phyloP scores from a whole-genome alignment of 2,888 invertebrate genomes.

The Acleris sparsana region DNA sequence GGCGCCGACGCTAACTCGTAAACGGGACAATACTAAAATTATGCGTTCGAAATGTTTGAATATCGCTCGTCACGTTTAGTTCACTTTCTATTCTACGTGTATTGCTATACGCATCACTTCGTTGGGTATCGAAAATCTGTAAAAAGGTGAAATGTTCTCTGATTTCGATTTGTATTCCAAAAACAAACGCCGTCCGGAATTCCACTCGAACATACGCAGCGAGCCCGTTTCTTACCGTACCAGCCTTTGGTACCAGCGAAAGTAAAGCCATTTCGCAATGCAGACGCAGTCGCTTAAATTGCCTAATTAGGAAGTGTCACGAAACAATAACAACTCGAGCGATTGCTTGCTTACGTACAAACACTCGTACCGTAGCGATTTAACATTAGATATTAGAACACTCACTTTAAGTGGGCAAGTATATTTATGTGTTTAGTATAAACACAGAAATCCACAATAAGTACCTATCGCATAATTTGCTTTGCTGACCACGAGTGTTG shows the following conservation, averaged over 20 bases:
- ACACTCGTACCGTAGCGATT: constrained; percentile 27
- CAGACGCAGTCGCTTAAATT: constrained; percentile 47
- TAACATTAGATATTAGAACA: constrained; percentile 20
- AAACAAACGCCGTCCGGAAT: constrained; percentile 60
- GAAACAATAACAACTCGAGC: constrained; percentile 36
- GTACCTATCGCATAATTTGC: neutral
- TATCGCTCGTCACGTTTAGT: constrained; percentile 40
- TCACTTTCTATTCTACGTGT: constrained; percentile 72
- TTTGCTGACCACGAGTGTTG: neutral
- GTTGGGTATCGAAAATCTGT: constrained; percentile 59
- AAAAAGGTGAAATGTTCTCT: constrained; percentile 68
- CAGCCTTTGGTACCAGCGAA: constrained; percentile 55
- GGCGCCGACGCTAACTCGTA: neutral
- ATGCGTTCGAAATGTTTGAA: constrained; percentile 45
- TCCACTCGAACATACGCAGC: constrained; percentile 57
- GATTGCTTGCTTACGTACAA: constrained; percentile 33
- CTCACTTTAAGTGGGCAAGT: constrained; percentile 1
- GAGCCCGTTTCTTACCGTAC: constrained; percentile 51
- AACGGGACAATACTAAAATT: constrained; percentile 8
- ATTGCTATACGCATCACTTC: constrained; percentile 49
- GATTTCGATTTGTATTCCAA: constrained; percentile 56
- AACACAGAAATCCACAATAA: constrained; percentile 1
- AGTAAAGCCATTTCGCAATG: constrained; percentile 54
- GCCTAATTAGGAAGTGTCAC: constrained; percentile 51
- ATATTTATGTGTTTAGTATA: neutral